Evolutionary conservation across 2,888 invertebrate genomes (phyloP), one percentile per base, ranked within the genome.

Genomic region (Nomada fucata): DNA sequence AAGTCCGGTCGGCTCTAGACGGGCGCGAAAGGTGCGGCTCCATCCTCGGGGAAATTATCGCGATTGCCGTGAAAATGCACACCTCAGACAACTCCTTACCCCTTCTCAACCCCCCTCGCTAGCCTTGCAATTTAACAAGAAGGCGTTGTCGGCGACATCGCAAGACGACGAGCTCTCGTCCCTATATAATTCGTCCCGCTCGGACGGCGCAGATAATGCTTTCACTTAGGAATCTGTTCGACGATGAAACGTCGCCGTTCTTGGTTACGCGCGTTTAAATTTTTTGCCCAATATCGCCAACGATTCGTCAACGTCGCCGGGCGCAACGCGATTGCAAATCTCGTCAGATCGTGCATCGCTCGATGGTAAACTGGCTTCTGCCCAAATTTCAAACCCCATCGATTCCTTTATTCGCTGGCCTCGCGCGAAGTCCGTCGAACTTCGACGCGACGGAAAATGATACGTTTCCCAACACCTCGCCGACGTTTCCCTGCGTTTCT

Each of bases 41-140:
- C 70, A 87, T 84, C 88, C 88, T 89, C 86, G 78, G 88, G 88
- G 88, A 89, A 89, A 88, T 88, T 88, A 88, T 80, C 84, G 60
- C 84, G 87, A 89, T 88, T 88, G 86, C 85, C 81, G 83, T 78
- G 86, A 88, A 88, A 88, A 88, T 83, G 84, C 77, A 63, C 80
- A 67, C 80, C 77, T 68, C n/a, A 55, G 79, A 70, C 76, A 83
- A 60, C 82, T 59, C 63, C n/a, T 7, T 68, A 52, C 36, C 60
- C 13, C 15, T 42, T 29, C 23, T 3, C 26, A 7, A 7, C 23
- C 20, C 26, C 69, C 29, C 11, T 73, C 63, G 57, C 73, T 64
- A 29, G 15, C 44, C 63, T 71, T 73, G 61, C 72, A 60, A 72
- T 72, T 72, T 82, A 50, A 61, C n/a, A 26, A 29, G 65, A 67